These are phyloP conservation scores for Aramus guarauna DNA, from an alignment of 2,113 vertebrate genomes.

Conservation along the genomic window DNA sequence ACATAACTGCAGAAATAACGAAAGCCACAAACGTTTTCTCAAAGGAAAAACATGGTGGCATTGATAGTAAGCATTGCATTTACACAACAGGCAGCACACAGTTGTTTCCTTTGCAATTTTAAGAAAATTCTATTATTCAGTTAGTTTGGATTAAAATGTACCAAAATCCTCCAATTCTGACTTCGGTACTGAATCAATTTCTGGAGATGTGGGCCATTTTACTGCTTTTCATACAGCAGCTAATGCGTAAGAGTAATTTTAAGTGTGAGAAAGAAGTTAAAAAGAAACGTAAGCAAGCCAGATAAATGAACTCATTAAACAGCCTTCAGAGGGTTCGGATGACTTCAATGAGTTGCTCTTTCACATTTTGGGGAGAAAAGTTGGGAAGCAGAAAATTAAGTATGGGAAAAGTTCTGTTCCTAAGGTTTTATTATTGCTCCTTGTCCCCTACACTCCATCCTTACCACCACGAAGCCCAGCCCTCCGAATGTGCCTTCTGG, in stretches of 20 bases:
- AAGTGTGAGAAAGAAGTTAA: background rate
- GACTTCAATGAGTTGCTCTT: background rate
- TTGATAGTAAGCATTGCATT: background rate
- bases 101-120: background rate
- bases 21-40: background rate
- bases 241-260: background rate
- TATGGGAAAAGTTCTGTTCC: background rate
- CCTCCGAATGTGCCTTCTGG: fast-evolving
- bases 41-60: background rate
- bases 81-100: background rate
- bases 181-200: background rate
- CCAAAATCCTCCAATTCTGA: background rate
- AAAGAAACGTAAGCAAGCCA: background rate
- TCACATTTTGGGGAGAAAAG: background rate
- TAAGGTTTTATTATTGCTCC: background rate
- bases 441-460: background rate
- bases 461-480: background rate
- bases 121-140: background rate
- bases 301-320: background rate
- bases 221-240: background rate
- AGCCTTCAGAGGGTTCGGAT: background rate
- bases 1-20: background rate
- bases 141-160: background rate
- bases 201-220: background rate
- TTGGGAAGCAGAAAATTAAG: background rate